phyloP scores from a whole-genome alignment of 2,888 invertebrate genomes.

The Noctua fimbriata region DNA sequence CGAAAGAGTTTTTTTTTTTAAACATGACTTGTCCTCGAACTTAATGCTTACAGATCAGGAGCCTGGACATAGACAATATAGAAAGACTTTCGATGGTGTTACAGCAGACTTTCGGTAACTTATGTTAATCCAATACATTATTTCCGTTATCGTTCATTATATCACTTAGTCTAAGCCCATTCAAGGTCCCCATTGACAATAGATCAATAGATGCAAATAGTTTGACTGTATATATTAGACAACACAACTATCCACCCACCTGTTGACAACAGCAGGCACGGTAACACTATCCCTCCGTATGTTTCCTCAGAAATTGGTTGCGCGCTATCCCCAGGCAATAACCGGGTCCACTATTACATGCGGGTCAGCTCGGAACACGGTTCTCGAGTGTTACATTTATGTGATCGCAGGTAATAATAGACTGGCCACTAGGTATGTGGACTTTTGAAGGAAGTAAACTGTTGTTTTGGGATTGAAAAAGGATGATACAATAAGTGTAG shows the following conservation, averaged over 20 bases:
- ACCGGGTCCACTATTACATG: slow-evolving; percentile 37
- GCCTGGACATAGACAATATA: background rate
- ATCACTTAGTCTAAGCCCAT: background rate
- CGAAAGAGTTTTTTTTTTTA: background rate
- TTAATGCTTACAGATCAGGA: background rate
- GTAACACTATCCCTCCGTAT: slow-evolving; percentile 25
- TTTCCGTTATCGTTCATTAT: background rate
- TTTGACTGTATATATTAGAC: background rate
- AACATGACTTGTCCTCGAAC: background rate
- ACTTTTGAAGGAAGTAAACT: background rate
- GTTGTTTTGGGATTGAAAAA: background rate
- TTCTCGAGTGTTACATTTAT: slow-evolving; percentile 23
- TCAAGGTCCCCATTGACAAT: background rate
- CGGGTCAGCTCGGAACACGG: slow-evolving; percentile 41
- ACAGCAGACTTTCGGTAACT: background rate
- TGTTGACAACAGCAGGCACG: background rate
- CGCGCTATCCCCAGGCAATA: slow-evolving; percentile 50
- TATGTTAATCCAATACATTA: background rate
- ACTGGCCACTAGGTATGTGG: slow-evolving; percentile 26
- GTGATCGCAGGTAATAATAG: slow-evolving; percentile 45
- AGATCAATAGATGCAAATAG: background rate
- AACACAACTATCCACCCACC: background rate
- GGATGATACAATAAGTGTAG: background rate
- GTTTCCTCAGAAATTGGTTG: slow-evolving; percentile 56
- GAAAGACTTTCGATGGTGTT: background rate